A percentile compares a stretch with the other conserved stretches of the same genome.
Evolutionary conservation across 2,888 invertebrate genomes (phyloP).

Genomic region (Scaptomyza caliginosa): DNA sequence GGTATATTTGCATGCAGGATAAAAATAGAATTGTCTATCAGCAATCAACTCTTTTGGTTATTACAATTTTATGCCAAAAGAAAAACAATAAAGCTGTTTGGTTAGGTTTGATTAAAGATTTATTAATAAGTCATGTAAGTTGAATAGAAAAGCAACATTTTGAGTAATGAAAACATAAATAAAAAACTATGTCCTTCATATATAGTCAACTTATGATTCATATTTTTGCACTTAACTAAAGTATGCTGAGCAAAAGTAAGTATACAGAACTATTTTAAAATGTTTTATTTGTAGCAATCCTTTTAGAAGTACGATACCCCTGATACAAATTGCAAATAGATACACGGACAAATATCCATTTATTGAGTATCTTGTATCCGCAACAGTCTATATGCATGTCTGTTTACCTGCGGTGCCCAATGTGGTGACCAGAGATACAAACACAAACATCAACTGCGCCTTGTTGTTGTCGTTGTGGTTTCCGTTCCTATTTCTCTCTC

Average conservation of each 20-base stretch:
- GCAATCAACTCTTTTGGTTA: conserved; percentile 14
- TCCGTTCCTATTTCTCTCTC: neutral
- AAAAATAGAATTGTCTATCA: neutral
- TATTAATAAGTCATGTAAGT: neutral
- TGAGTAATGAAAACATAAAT: neutral
- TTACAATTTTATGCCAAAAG: neutral
- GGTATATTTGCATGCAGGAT: neutral
- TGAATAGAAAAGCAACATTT: neutral
- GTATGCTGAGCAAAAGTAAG: no score
- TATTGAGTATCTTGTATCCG: conserved; percentile 30
- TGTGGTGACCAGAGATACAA: conserved; percentile 13
- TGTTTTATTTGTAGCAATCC: conserved; percentile 7
- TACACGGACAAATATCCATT: conserved; percentile 28
- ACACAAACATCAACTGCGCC: neutral
- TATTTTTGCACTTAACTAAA: neutral
- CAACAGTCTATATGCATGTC: neutral
- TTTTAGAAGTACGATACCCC: conserved; percentile 22
- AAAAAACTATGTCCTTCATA: no score
- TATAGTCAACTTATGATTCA: neutral
- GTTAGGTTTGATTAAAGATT: neutral
- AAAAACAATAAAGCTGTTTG: neutral
- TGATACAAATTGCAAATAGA: conserved; percentile 27
- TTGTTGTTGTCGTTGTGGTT: conserved; percentile 11
- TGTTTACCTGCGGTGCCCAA: conserved; percentile 16
- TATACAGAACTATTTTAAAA: neutral